Evolutionary conservation across 2,113 vertebrate species (phyloP).

Genomic region (Symphodus melops): DNA sequence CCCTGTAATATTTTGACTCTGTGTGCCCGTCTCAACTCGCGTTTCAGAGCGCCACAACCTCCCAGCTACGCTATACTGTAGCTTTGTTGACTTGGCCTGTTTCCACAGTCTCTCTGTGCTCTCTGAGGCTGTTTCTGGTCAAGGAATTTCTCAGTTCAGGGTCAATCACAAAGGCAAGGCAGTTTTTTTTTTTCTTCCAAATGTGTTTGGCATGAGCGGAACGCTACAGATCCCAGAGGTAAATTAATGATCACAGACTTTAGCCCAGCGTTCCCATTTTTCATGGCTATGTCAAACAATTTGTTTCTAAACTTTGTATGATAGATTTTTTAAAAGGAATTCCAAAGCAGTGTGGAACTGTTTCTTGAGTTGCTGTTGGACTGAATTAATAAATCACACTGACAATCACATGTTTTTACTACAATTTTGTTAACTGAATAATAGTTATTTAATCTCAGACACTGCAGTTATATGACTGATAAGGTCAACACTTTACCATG

Average conservation of each 20-base stretch:
- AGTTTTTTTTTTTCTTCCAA: background rate
- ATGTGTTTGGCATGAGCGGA: background rate
- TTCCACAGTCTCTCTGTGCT: conserved; percentile 15
- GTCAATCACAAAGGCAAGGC: background rate
- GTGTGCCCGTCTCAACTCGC: background rate
- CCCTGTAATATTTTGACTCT: too few species aligned
- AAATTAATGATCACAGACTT: background rate
- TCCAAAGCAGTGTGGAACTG: background rate
- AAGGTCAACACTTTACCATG: too few species aligned
- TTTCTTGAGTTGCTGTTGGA: background rate
- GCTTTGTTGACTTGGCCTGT: conserved; percentile 24
- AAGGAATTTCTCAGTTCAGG: conserved; percentile 34
- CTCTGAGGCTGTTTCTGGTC: conserved; percentile 8
- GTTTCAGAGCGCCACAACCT: conserved; percentile 5
- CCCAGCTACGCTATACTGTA: background rate
- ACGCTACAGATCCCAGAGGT: background rate
- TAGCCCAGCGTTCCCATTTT: background rate
- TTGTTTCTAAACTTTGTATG: background rate
- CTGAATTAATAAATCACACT: background rate
- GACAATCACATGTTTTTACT: too few species aligned
- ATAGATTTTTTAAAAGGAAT: too few species aligned
- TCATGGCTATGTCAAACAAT: background rate
- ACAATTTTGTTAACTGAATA: too few species aligned
- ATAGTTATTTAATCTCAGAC: too few species aligned
- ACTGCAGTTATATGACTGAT: too few species aligned